Evolutionary conservation across 1,140 invertebrate species (phyloP).

Genomic region (Papilio aristodemus): DNA sequence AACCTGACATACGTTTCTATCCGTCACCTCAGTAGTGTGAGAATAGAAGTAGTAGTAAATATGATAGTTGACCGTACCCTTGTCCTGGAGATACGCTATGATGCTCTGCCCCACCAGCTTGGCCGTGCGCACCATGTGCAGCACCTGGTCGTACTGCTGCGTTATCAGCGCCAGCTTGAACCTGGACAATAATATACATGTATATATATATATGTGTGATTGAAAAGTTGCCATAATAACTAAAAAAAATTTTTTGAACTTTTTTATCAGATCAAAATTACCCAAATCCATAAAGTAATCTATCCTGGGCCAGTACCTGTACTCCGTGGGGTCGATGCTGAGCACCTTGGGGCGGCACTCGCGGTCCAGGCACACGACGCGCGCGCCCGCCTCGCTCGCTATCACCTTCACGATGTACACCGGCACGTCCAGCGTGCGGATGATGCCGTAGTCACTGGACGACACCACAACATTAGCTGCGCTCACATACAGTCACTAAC

Average conservation of each 20-base stretch:
- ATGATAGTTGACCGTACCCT: constrained; percentile 75
- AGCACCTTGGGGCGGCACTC: constrained; percentile 95
- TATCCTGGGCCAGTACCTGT: constrained; percentile 84
- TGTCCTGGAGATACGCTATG: constrained; percentile 99
- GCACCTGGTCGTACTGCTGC: constrained; percentile 97
- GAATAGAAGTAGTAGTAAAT: no score
- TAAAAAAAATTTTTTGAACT: no score
- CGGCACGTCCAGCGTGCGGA: constrained; percentile 97
- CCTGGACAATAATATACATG: constrained; percentile 43
- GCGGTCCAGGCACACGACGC: constrained; percentile 97
- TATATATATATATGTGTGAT: no score
- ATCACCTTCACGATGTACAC: constrained; percentile 98
- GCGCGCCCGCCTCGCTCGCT: constrained; percentile 93
- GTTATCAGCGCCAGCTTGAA: constrained; percentile 99
- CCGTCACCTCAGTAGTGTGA: no score
- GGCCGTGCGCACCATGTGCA: constrained; percentile 98
- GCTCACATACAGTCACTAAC: not conserved
- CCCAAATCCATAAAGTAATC: no score
- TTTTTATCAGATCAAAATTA: no score
- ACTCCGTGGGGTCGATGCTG: constrained; percentile 98
- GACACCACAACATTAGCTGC: no score
- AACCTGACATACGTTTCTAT: no score
- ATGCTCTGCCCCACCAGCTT: constrained; percentile 99
- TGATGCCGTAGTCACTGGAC: constrained; percentile 95
- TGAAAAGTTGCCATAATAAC: no score